Evolutionary conservation across 2,797 vertebrate genomes (phyloP).

Genomic region (Pristis pectinata): DNA sequence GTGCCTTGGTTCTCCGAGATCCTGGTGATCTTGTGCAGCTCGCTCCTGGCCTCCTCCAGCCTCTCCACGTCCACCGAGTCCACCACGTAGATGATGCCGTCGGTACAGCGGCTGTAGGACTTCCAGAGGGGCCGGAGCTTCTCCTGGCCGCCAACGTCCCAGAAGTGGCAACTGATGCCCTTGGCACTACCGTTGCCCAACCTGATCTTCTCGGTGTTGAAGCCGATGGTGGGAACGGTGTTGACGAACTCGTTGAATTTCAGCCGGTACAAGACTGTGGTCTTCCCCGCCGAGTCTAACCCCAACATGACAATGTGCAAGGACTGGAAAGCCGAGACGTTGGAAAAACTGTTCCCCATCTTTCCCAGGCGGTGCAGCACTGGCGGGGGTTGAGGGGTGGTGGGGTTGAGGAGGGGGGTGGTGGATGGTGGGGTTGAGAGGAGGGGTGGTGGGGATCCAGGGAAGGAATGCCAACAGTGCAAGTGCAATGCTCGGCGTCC

Average conservation of each 20-base stretch:
- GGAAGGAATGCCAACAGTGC: background rate
- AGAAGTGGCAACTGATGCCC: constrained; percentile 96
- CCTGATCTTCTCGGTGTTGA: constrained; percentile 91
- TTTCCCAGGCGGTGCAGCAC: background rate
- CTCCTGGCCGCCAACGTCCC: constrained; percentile 96
- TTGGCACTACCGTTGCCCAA: constrained; percentile 83
- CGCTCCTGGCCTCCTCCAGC: constrained; percentile 87
- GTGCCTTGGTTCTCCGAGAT: constrained; percentile 94
- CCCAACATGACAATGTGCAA: constrained; percentile 96
- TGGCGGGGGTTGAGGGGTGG: no score
- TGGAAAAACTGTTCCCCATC: constrained; percentile 91
- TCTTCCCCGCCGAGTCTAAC: constrained; percentile 92
- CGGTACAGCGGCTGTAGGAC: constrained; percentile 95
- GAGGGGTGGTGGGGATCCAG: no score
- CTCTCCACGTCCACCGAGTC: constrained; percentile 93
- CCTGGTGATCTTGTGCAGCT: constrained; percentile 93
- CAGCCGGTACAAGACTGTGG: constrained; percentile 87
- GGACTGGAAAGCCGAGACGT: constrained; percentile 88
- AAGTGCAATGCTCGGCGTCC: background rate
- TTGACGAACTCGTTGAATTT: constrained; percentile 98
- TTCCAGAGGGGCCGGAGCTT: constrained; percentile 95
- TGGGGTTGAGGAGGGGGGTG: no score
- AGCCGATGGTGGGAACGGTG: constrained; percentile 94
- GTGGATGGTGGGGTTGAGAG: no score
- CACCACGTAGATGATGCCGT: constrained; percentile 97